Evolutionary conservation across 2,113 vertebrate genomes (phyloP).

Genomic region (Nycticorax nycticorax): DNA sequence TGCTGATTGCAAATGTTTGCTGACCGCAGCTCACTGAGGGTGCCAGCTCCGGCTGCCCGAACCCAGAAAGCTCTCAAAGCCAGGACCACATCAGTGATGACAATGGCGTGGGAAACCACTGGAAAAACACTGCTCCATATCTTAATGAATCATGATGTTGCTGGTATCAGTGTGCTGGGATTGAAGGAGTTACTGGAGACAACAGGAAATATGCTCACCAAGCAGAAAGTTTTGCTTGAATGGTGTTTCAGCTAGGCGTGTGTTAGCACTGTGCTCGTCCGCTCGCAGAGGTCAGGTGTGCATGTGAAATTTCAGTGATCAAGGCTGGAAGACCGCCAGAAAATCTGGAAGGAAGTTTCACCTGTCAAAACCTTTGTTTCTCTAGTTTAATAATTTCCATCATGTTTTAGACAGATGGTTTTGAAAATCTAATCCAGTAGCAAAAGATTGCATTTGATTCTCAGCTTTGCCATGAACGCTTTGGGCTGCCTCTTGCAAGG

Average conservation of each 20-base stretch:
- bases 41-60: background rate
- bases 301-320: background rate
- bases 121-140: background rate
- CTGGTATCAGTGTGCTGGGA: background rate
- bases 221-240: constrained; percentile 12
- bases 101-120: background rate
- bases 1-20: background rate
- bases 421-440: background rate
- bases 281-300: background rate
- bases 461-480: background rate
- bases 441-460: background rate
- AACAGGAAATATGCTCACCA: background rate
- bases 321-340: background rate
- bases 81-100: background rate
- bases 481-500: background rate
- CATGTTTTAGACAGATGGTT: background rate
- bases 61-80: constrained; percentile 6
- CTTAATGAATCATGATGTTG: background rate
- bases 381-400: background rate
- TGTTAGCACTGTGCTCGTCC: rapidly evolving
- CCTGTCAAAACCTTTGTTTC: background rate
- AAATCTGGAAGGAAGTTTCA: background rate
- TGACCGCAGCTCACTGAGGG: background rate
- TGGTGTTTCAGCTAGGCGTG: background rate
- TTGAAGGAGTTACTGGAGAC: constrained; percentile 1